Base-by-base conservation (phyloP, 2,113 vertebrate genomes). In the Polyodon spathula region DNA sequence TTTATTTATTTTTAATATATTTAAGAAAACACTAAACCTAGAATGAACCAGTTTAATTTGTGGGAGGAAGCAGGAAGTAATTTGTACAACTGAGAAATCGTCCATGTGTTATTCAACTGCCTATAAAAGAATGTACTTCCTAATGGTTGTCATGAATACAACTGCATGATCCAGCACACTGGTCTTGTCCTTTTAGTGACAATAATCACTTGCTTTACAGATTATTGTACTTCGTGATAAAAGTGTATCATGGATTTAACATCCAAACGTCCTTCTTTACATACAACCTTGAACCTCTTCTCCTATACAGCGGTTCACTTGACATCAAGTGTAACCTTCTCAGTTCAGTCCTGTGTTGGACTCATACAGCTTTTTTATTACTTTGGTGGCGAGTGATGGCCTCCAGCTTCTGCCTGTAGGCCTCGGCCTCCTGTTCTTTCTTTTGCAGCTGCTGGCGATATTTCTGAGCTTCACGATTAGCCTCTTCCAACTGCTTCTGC, bases 401-500 rank as follows among this genome's bases (percentile, higher is more conserved):
- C 78, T 93, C 91, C 70, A 93, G 74, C 64, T 90, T 92, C 83
- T 89, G 89, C 66, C 91, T 78, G 73, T 90, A 93, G 16, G 89
- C 88, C 56, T 93, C 90, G 8, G 91, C 91, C 71, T 93, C 90
- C 77, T 92, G 87, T 11, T 93, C 90, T 67, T 93, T 92, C 78
- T 92, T 91, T 61, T 92, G 71, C 68, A 93, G 87, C 69, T 93
- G 91, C 71, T 91, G 89, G 27, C 90, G 80, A 0, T 93, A 93
- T 61, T 88, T 92, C 73, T 93, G 91, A 12, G 89, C 91, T 77
- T 93, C 91, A 62, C 91, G 76, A 65, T 93, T 93, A 43, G 91
- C 91, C 71, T 93, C 90, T 72, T 92, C 90, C 81, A 93, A 78
- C 76, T 92, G 91, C 75, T 93, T 93, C 80, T 92, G 87, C 71